Percentiles rank a stretch among this genome's conserved stretches.
Conservation (phyloP, 2,797 vertebrate genomes). For the Artibeus lituratus region DNA sequence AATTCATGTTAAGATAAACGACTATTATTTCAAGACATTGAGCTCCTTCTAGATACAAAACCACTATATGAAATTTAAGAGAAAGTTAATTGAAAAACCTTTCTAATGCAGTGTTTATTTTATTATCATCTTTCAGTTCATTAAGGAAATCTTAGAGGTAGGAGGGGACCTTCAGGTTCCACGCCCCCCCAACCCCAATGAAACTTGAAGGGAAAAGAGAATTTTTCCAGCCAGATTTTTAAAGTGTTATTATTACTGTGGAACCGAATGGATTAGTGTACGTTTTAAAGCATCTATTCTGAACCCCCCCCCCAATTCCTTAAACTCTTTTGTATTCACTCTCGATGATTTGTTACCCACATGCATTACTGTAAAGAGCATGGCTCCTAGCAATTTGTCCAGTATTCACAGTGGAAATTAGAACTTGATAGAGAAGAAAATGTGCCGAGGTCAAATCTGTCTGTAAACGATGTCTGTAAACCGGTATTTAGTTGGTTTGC, state of each 20-base stretch:
- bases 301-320: neutral
- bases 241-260: neutral
- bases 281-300: neutral
- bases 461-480: neutral
- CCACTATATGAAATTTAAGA: neutral
- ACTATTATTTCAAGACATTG: neutral
- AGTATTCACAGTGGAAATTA: neutral
- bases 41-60: neutral
- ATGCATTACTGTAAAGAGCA: neutral
- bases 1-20: neutral
- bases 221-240: neutral
- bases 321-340: neutral
- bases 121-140: neutral
- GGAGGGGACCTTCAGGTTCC: neutral
- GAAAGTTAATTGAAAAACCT: neutral
- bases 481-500: neutral
- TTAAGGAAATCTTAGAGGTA: neutral
- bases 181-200: accelerated
- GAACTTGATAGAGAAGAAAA: neutral
- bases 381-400: neutral
- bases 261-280: neutral
- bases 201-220: neutral
- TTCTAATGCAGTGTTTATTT: neutral
- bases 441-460: neutral
- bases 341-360: neutral